These are phyloP conservation scores for Benitochromis conjunctus DNA, from an alignment of 2,113 vertebrate species.

Conservation along the genomic window DNA sequence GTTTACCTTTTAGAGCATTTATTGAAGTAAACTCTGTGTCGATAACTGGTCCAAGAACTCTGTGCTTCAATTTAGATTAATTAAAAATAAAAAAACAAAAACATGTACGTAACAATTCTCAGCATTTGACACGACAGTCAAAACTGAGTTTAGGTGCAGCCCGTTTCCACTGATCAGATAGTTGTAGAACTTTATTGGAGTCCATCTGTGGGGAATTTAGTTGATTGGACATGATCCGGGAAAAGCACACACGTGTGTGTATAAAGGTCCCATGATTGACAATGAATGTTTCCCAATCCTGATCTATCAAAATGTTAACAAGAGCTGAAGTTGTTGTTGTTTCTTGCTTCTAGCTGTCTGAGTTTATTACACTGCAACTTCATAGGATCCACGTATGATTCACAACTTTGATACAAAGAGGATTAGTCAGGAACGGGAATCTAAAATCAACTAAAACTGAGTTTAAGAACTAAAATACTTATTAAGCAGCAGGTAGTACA, in stretches of 20 bases:
- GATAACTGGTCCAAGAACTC: not conserved
- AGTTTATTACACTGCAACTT: not conserved
- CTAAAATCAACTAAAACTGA: not conserved
- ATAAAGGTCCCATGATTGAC: not conserved
- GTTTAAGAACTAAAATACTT: not conserved
- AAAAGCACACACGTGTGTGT: rapidly evolving
- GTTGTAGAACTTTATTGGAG: not conserved
- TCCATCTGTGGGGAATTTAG: rapidly evolving
- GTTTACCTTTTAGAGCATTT: rapidly evolving
- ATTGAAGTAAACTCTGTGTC: rapidly evolving
- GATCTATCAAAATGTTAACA: not conserved
- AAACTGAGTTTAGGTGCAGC: not conserved
- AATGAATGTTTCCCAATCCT: not conserved
- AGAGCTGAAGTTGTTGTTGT: not conserved
- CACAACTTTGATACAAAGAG: not conserved
- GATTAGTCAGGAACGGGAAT: not conserved
- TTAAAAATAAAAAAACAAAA: rapidly evolving
- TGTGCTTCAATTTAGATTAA: not conserved
- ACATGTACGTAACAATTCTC: not conserved
- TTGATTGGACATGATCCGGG: not conserved
- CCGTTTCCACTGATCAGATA: not conserved
- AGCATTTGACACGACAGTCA: not conserved
- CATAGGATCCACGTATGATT: not conserved
- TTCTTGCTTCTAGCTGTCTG: not conserved
- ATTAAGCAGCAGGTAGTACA: not conserved